Evolutionary conservation across 2,797 vertebrate genomes (phyloP).

Genomic region (Graptemys geographica): DNA sequence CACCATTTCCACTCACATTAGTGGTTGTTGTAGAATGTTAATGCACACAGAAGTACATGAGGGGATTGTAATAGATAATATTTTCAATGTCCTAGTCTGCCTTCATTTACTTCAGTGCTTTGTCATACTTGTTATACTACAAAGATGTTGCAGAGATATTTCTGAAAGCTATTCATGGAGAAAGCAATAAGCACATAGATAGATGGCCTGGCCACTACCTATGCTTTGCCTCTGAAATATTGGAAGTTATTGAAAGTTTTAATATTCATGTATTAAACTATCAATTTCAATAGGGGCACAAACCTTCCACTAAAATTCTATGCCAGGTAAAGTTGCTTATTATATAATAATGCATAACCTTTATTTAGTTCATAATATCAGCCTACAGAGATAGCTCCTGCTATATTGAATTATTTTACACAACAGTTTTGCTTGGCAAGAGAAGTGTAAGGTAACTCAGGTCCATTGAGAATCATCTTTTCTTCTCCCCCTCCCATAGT

Average conservation of each 20-base stretch:
- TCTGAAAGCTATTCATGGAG: background rate
- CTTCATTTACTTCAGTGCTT: background rate
- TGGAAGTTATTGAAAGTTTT: slow-evolving; percentile 19
- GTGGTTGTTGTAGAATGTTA: background rate
- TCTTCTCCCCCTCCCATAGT: background rate
- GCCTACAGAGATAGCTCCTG: background rate
- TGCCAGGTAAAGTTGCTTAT: slow-evolving; percentile 35
- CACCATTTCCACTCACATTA: background rate
- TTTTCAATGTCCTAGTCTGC: background rate
- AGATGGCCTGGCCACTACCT: background rate
- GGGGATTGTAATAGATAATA: background rate
- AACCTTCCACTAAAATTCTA: slow-evolving; percentile 35
- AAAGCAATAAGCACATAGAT: background rate
- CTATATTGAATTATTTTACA: background rate
- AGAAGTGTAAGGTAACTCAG: background rate
- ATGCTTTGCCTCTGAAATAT: background rate
- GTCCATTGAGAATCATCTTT: background rate
- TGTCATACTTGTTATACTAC: background rate
- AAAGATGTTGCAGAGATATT: background rate
- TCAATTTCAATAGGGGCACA: slow-evolving; percentile 12
- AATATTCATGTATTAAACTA: slow-evolving; percentile 48
- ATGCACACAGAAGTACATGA: background rate
- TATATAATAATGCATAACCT: slow-evolving; percentile 41
- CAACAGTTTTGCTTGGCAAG: background rate
- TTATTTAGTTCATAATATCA: slow-evolving; percentile 30